Conservation (phyloP, 1,140 invertebrate species). For the Drosophila orena region DNA sequence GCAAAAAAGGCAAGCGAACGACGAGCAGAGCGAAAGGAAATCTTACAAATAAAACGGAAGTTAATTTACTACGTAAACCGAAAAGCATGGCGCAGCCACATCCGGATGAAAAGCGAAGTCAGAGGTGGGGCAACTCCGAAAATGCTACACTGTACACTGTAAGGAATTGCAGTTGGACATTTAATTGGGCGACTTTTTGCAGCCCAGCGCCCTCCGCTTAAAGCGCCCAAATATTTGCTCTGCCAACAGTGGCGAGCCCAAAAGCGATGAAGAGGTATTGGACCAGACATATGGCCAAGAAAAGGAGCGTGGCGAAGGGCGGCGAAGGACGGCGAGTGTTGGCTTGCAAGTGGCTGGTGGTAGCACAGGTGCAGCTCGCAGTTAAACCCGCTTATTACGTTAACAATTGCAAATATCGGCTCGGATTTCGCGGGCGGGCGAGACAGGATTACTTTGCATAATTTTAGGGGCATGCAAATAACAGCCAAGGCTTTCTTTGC, state of each 20-base stretch:
- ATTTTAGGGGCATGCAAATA: conserved; percentile 80
- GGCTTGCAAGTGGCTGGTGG: neutral
- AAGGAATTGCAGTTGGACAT: conserved; percentile 70
- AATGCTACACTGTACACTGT: conserved; percentile 53
- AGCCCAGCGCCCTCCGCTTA: conserved; percentile 56
- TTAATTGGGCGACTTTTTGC: conserved; percentile 77
- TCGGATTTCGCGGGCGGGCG: conserved; percentile 50
- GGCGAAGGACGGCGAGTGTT: neutral
- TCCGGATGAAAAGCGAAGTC: conserved; percentile 42
- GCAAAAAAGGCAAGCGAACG: conserved; percentile 64
- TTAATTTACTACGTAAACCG: conserved; percentile 85
- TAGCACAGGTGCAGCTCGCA: conserved; percentile 66
- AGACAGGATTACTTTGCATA: conserved; percentile 81
- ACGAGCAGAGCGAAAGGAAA: conserved; percentile 78
- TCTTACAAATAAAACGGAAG: conserved; percentile 84
- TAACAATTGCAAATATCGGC: conserved; percentile 82
- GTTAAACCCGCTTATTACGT: conserved; percentile 79
- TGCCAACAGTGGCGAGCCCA: conserved; percentile 57
- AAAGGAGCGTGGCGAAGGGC: neutral
- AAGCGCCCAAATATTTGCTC: conserved; percentile 78
- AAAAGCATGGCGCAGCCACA: conserved; percentile 82
- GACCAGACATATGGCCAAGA: neutral
- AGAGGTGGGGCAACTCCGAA: conserved; percentile 20
- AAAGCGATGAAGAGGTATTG: conserved; percentile 11
- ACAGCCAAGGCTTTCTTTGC: conserved; percentile 49